Percentiles rank a stretch among this genome's conserved stretches.
Conservation (phyloP, 2,113 vertebrate species). For the Amblyornis subalaris region DNA sequence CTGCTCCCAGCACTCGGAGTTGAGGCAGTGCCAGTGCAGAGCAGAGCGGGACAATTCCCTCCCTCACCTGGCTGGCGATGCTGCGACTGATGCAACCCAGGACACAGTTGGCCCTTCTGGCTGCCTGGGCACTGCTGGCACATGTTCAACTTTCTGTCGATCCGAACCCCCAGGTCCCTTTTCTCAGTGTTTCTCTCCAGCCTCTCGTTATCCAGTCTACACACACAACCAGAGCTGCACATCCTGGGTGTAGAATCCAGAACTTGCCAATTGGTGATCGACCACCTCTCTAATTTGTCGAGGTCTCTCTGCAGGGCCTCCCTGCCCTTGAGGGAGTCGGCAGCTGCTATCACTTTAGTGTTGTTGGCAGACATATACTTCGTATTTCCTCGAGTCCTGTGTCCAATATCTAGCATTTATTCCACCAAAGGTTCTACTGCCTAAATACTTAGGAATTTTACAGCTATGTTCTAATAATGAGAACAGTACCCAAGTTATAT, state of each 20-base stretch:
- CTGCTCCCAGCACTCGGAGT: accelerated
- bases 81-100: neutral
- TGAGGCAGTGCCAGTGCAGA: accelerated
- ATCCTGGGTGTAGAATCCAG: neutral
- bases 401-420: neutral
- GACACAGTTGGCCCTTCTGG: accelerated
- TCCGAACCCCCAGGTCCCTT: neutral
- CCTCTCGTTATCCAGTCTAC: neutral
- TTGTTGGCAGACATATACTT: neutral
- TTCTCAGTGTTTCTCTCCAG: neutral
- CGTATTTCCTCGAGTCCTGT: neutral
- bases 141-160: neutral
- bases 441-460: neutral
- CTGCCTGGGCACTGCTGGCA: neutral
- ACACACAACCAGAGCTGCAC: neutral
- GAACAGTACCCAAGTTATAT: neutral
- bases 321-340: neutral
- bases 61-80: accelerated
- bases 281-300: neutral
- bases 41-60: neutral
- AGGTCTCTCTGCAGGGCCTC: neutral
- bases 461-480: neutral
- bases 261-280: neutral
- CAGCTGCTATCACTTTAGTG: neutral
- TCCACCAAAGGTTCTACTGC: neutral